A percentile compares a stretch with the other conserved stretches of the same genome.
Evolutionary conservation across 2,113 vertebrate genomes (phyloP).

Genomic region (Cyphomyrus plagiostoma): DNA sequence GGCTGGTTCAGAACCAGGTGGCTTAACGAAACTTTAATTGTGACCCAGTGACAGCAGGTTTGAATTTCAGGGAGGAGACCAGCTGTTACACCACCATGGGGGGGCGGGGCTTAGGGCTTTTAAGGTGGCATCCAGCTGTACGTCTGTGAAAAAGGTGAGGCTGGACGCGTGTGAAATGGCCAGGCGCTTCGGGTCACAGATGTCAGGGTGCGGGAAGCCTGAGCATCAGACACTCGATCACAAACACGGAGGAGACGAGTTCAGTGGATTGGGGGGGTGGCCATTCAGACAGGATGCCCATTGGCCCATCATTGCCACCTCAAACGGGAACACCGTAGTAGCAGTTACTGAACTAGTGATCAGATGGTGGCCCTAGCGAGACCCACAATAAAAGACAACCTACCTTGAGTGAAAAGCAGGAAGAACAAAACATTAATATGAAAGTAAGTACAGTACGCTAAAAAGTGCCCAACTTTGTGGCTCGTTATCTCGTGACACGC

Average conservation of each 20-base stretch:
- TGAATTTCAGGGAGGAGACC: background rate
- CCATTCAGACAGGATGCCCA: background rate
- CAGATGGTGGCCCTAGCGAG: background rate
- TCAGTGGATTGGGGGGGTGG: background rate
- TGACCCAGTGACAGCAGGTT: background rate
- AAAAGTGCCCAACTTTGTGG: background rate
- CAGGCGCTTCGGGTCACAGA: background rate
- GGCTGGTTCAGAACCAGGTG: background rate
- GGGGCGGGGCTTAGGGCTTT: background rate
- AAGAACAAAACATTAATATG: background rate
- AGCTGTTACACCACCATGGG: background rate
- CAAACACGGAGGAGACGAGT: background rate
- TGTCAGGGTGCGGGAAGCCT: background rate
- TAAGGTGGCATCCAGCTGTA: background rate
- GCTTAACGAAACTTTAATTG: background rate
- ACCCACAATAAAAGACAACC: background rate
- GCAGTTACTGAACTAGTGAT: background rate
- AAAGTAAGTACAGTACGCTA: background rate
- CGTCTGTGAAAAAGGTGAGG: background rate
- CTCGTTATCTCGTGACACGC: background rate
- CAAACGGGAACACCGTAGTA: background rate
- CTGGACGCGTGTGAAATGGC: background rate
- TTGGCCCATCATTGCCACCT: background rate
- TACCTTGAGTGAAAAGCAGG: background rate
- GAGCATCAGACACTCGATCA: background rate